Evolutionary conservation across 2,888 invertebrate species (phyloP).

Genomic region (Euzetes globulus): DNA sequence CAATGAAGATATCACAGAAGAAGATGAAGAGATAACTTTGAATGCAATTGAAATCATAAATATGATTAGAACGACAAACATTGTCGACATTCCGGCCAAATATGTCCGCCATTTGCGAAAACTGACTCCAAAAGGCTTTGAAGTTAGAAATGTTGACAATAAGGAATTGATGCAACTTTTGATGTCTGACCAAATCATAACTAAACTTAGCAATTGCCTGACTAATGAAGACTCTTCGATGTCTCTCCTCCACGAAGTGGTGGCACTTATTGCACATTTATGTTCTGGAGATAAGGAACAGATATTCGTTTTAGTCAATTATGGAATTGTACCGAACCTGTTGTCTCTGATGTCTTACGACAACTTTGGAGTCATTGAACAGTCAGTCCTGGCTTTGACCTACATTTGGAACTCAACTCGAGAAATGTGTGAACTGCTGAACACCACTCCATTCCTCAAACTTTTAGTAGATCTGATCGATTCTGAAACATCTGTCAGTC

Average conservation of each 20-base stretch:
- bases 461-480: background rate
- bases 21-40: background rate
- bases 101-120: background rate
- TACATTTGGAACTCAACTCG: background rate
- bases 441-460: background rate
- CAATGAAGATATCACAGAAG: background rate
- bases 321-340: background rate
- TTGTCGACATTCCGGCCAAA: background rate
- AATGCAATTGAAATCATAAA: background rate
- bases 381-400: background rate
- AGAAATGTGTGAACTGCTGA: background rate
- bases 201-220: background rate
- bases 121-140: background rate
- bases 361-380: background rate
- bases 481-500: constrained; percentile 5
- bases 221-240: background rate
- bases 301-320: background rate
- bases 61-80: background rate
- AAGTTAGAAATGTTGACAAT: background rate
- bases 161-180: background rate
- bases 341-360: background rate
- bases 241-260: constrained; percentile 1
- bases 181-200: background rate
- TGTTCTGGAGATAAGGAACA: background rate
- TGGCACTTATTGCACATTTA: background rate